Evolutionary conservation across 2,888 invertebrate species (phyloP), one percentile per base, ranked within the genome.

Genomic region (Ophion ellenae): DNA sequence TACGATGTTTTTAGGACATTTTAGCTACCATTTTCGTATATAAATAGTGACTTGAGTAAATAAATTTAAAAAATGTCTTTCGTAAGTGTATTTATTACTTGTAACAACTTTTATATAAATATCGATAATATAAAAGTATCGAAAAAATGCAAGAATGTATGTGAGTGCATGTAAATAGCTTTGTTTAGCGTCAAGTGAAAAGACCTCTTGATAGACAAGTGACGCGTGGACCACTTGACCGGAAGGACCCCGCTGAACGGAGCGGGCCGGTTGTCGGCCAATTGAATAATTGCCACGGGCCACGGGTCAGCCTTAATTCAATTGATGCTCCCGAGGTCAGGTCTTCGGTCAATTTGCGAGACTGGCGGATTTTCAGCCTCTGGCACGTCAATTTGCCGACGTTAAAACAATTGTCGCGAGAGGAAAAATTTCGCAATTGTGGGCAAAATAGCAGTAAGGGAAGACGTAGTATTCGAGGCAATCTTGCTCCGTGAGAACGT

Each of bases 251-350:
- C 32, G 66, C 57, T 45, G 69, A 85, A 76, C 73, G 40, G 40
- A 83, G 32, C 71, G 85, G 40, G 69, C 40, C 79, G 67, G 73
- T 85, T 85, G 57, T 36, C 47, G 40, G 67, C 36, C 76, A 80
- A 85, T 85, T 85, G 76, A 85, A 63, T 64, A 85, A 83, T 85
- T 85, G 80, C 47, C 64, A 45, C 85, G 80, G 76, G 80, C 83
- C 40, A 63, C 67, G 45, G 80, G 73, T 61, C 53, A 61, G 40
- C 53, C 61, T 59, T 85, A 83, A 85, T 80, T 11, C 71, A 64
- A 80, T 85, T 83, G 57, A 77, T 77, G 77, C 69, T 73, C 36
- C 10, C 67, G 76, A 61, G 85, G 82, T 79, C 85, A 57, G 28
- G 71, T 53, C 47, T 45, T 11, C 24, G 32, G 57, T 69, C 40